These are phyloP conservation scores for Scolanthus callimorphus DNA, from an alignment of 92 coral and sea anemone genomes.

Conservation along the genomic window DNA sequence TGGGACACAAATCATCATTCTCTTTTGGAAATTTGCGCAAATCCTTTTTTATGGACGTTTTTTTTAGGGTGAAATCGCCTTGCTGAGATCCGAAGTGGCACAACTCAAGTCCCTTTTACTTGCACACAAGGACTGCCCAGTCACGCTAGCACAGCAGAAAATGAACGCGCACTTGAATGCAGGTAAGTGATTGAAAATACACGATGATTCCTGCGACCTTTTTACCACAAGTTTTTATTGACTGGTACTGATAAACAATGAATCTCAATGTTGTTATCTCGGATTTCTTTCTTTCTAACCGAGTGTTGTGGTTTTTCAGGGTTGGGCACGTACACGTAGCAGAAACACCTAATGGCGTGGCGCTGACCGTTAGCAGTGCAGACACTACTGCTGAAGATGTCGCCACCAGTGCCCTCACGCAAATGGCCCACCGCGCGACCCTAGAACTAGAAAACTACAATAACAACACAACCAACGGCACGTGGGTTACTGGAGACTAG, in stretches of 20 bases:
- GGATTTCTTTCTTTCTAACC: too few relatives aligned
- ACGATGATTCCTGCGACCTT: too few relatives aligned
- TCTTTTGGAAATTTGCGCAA: too few relatives aligned
- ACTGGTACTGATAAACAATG: too few relatives aligned
- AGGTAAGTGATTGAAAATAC: too few relatives aligned
- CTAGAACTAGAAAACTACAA: constrained; percentile 9
- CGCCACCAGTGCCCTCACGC: constrained; percentile 87
- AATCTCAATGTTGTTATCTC: too few relatives aligned
- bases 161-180: constrained; percentile 17
- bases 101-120: constrained; percentile 88
- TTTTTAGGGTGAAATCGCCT: constrained; percentile 68
- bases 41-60: constrained; percentile 1
- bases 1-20: too few relatives aligned
- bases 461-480: too few relatives aligned
- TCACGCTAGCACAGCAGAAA: constrained; percentile 83
- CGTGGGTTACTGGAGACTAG: too few relatives aligned
- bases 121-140: constrained; percentile 98
- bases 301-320: too few relatives aligned
- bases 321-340: constrained; percentile 58
- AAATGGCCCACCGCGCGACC: constrained; percentile 72
- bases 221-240: too few relatives aligned
- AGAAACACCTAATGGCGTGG: constrained; percentile 46
- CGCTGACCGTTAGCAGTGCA: constrained; percentile 39
- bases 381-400: constrained; percentile 72
- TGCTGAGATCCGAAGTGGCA: constrained; percentile 88